phyloP scores from a whole-genome alignment of 2,113 vertebrate genomes.

The Rhea americana region DNA sequence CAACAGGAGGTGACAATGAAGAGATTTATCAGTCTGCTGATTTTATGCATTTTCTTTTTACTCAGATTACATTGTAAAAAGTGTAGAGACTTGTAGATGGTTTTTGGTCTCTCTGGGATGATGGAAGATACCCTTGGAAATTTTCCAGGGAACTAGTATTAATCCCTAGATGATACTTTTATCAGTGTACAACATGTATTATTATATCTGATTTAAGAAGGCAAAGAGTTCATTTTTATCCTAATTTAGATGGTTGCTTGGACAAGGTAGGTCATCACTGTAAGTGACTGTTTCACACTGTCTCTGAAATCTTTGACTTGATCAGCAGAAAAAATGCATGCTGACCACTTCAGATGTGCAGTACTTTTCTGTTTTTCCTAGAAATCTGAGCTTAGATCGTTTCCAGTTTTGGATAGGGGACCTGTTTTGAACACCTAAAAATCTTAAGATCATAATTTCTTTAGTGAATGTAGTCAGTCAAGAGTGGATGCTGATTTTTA shows the following conservation, averaged over 20 bases:
- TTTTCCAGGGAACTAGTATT: not conserved
- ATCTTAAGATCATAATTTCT: not conserved
- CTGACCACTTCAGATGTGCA: not conserved
- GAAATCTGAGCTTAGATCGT: not conserved
- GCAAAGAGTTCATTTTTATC: slow-evolving; percentile 22
- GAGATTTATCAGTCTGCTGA: not conserved
- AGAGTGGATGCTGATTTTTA: not conserved
- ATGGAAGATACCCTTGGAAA: not conserved
- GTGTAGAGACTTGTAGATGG: not conserved
- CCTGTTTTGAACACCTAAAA: not conserved
- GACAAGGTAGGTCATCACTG: not conserved
- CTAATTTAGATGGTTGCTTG: not conserved
- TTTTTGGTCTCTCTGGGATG: not conserved
- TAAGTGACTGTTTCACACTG: not conserved
- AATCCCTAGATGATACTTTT: not conserved
- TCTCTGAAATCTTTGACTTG: not conserved
- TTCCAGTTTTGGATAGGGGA: not conserved
- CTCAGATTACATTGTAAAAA: not conserved
- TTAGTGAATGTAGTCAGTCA: not conserved
- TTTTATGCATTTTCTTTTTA: not conserved
- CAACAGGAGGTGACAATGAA: not conserved
- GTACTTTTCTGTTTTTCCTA: not conserved
- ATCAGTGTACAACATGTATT: not conserved
- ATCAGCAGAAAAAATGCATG: not conserved
- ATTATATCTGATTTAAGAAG: slow-evolving; percentile 18